These are phyloP conservation scores for Phengaris alcon DNA, from an alignment of 2,888 invertebrate genomes.

Conservation along the genomic window DNA sequence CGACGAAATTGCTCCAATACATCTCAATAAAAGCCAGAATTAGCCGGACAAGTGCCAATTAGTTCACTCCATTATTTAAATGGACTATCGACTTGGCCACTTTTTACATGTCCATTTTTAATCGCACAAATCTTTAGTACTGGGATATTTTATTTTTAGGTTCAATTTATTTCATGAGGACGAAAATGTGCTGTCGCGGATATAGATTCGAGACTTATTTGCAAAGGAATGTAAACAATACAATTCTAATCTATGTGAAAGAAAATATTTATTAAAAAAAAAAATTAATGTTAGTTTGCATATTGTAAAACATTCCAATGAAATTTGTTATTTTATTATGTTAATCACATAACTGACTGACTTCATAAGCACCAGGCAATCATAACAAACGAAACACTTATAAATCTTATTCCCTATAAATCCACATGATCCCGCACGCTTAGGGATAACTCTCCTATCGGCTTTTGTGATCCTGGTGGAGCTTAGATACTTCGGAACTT, in stretches of 20 bases:
- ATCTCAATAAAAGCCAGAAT: constrained; percentile 7
- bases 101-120: background rate
- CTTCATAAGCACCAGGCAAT: constrained; percentile 1
- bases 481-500: constrained; percentile 8
- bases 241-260: too few relatives aligned
- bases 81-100: background rate
- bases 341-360: background rate
- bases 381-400: constrained; percentile 19
- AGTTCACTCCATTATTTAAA: background rate
- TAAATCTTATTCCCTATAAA: constrained; percentile 26
- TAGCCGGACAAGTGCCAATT: background rate
- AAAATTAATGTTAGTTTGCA: too few relatives aligned
- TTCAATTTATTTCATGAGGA: too few relatives aligned
- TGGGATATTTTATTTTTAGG: background rate
- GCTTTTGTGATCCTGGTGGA: constrained; percentile 15
- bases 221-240: too few relatives aligned
- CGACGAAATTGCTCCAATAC: background rate
- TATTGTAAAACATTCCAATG: too few relatives aligned
- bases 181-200: too few relatives aligned
- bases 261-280: too few relatives aligned
- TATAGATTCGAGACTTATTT: too few relatives aligned
- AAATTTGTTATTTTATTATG: too few relatives aligned
- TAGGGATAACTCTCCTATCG: constrained; percentile 10
- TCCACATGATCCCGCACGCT: constrained; percentile 13
- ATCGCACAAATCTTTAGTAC: background rate